These are phyloP conservation scores for Henricia sp. DNA, from an alignment of 53 echinoderm and acorn worm genomes.

Conservation along the genomic window DNA sequence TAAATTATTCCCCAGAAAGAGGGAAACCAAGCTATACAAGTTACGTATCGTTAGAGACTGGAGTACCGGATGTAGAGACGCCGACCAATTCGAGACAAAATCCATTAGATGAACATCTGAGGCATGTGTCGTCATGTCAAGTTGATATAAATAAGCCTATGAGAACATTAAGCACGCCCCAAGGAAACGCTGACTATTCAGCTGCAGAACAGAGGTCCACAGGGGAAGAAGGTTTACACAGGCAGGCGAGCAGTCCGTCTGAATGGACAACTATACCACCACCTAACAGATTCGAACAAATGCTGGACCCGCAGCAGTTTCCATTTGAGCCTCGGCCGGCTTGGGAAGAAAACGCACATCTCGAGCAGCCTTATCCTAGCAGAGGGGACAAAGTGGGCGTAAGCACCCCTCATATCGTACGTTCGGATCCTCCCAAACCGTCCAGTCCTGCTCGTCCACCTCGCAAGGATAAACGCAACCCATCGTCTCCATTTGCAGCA, in stretches of 20 bases:
- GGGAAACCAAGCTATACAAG: slow-evolving; percentile 28
- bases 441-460: slow-evolving; percentile 27
- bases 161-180: slow-evolving; percentile 4
- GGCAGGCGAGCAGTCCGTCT: slow-evolving; percentile 6
- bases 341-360: neutral
- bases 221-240: neutral
- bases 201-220: neutral
- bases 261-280: no score
- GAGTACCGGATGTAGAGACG: neutral
- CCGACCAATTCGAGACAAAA: neutral
- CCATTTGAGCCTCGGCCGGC: slow-evolving; percentile 48
- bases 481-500: neutral
- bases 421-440: slow-evolving; percentile 25
- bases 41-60: slow-evolving; percentile 29
- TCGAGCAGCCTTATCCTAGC: neutral
- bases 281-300: slow-evolving; percentile 15
- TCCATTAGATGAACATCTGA: neutral
- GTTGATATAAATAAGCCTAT: slow-evolving; percentile 13
- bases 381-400: neutral
- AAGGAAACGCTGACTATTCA: neutral
- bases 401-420: no score
- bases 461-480: neutral
- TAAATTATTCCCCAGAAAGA: no score
- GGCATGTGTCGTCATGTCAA: neutral
- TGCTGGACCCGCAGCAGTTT: neutral